Evolutionary conservation across 2,113 vertebrate genomes (phyloP).

Genomic region (Sander lucioperca): DNA sequence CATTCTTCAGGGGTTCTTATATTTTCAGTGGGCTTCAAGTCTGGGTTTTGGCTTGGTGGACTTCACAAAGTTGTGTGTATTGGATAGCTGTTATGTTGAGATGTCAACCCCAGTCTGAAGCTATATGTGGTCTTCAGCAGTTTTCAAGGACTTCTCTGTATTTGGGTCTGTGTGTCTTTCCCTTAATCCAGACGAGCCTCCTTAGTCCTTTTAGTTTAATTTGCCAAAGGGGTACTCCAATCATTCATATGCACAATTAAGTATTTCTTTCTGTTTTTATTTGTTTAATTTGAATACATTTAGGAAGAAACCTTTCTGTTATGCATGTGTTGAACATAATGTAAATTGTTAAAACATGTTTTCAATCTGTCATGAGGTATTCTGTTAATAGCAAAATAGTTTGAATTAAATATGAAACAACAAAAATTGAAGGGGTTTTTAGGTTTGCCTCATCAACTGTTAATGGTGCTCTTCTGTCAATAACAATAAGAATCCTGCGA

Average conservation of each 20-base stretch:
- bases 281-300: neutral
- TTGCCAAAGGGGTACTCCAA: neutral
- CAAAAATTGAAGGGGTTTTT: neutral
- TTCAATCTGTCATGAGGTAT: neutral
- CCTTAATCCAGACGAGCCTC: neutral
- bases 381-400: neutral
- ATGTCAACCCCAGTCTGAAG: neutral
- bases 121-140: neutral
- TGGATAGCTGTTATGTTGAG: neutral
- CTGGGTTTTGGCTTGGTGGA: neutral
- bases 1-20: neutral
- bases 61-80: neutral
- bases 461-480: conserved; percentile 23
- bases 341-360: neutral
- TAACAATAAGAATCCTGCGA: conserved; percentile 19
- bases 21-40: neutral
- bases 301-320: neutral
- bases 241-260: neutral
- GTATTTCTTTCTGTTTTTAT: neutral
- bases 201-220: neutral
- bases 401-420: conserved; percentile 1
- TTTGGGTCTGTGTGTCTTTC: neutral
- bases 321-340: neutral
- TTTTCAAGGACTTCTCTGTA: neutral
- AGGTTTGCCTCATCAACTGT: conserved; percentile 20